phyloP scores from a whole-genome alignment of 2,888 invertebrate species.

The Diarsia mendica region DNA sequence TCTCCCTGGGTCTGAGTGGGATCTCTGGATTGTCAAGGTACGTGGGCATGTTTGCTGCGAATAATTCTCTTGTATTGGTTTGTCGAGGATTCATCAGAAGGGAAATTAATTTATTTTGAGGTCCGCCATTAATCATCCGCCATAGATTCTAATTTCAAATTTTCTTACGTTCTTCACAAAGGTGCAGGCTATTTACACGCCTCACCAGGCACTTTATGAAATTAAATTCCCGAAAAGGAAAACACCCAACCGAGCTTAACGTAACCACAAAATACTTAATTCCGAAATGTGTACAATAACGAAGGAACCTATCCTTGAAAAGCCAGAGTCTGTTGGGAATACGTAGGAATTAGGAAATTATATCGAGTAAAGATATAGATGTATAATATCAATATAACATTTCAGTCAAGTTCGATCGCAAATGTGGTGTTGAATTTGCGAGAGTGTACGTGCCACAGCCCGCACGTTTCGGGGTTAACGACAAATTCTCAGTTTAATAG shows the following conservation, averaged over 20 bases:
- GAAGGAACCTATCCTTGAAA: conserved; percentile 24
- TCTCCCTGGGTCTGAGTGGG: too few species aligned
- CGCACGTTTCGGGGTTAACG: conserved; percentile 57
- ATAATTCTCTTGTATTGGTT: too few species aligned
- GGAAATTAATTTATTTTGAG: too few species aligned
- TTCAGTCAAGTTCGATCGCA: conserved; percentile 48
- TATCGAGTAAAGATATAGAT: neutral
- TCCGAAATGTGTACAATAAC: conserved; percentile 19
- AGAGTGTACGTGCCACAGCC: conserved; percentile 55
- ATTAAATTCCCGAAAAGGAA: conserved; percentile 46
- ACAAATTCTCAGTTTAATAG: conserved; percentile 61
- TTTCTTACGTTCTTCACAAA: too few species aligned
- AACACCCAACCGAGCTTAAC: conserved; percentile 20
- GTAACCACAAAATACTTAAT: conserved; percentile 37
- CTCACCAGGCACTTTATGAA: too few species aligned
- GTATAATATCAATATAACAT: conserved; percentile 53
- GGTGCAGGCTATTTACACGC: too few species aligned
- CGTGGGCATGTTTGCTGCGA: too few species aligned
- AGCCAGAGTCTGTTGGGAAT: conserved; percentile 12
- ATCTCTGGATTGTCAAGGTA: too few species aligned
- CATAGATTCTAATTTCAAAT: too few species aligned
- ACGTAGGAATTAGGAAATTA: conserved; percentile 28
- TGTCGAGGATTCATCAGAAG: too few species aligned
- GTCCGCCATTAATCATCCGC: too few species aligned
- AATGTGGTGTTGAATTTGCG: conserved; percentile 60